Percentiles rank a stretch among this genome's conserved stretches.
phyloP scores from a whole-genome alignment of 2,888 invertebrate genomes.

The Amblyteles armatorius region DNA sequence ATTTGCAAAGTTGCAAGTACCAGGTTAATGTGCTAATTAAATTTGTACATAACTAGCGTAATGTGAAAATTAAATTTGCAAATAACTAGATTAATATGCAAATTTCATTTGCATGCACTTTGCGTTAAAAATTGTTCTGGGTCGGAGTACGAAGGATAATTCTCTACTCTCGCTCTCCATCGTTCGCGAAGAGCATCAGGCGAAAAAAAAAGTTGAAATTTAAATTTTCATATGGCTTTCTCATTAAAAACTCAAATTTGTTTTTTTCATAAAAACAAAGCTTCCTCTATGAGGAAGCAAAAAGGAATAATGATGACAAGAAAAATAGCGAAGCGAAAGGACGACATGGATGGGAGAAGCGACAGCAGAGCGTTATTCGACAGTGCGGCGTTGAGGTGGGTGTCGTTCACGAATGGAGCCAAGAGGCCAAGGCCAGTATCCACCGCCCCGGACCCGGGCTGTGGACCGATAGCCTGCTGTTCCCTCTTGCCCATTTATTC shows the following conservation, averaged over 20 bases:
- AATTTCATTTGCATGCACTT: neutral
- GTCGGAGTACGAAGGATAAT: neutral
- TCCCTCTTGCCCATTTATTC: slow-evolving; percentile 9
- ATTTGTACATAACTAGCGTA: neutral
- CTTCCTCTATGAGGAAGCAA: too few species aligned
- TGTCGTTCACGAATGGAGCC: slow-evolving; percentile 60
- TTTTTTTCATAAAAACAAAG: too few species aligned
- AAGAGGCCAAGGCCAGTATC: slow-evolving; percentile 71
- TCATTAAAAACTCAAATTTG: too few species aligned
- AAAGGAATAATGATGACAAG: slow-evolving; percentile 14
- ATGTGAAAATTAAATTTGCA: too few species aligned
- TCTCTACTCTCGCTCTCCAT: neutral
- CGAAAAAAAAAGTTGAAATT: neutral
- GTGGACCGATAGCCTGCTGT: slow-evolving; percentile 3
- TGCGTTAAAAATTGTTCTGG: neutral
- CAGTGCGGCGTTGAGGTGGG: slow-evolving; percentile 37
- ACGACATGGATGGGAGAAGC: slow-evolving; percentile 34
- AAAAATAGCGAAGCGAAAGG: slow-evolving; percentile 58
- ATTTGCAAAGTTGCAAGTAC: neutral
- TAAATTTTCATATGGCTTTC: too few species aligned
- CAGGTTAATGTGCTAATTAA: too few species aligned
- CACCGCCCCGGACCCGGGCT: slow-evolving; percentile 60
- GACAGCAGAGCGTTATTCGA: slow-evolving; percentile 6
- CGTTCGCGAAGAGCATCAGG: neutral
- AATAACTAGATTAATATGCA: neutral